Evolutionary conservation across 2,797 vertebrate species (phyloP).

Genomic region (Cyprinella venusta): DNA sequence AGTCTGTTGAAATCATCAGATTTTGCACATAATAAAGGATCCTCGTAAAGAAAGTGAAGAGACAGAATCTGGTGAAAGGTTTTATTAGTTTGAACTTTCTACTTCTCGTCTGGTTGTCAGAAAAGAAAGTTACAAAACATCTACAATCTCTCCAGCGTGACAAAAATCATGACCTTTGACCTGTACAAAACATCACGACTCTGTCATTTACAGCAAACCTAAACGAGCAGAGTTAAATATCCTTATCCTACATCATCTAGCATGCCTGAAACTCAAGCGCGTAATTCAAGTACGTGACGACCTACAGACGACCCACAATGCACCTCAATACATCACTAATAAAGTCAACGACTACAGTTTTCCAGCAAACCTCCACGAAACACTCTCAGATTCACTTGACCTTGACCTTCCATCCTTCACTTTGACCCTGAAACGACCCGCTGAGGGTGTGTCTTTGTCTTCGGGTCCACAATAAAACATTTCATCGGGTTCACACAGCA

Average conservation of each 20-base stretch:
- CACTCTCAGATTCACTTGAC: neutral
- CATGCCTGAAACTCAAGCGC: conserved; percentile 17
- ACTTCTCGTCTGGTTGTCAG: conserved; percentile 7
- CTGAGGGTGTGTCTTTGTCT: no score
- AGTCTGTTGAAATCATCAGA: neutral
- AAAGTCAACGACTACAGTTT: neutral
- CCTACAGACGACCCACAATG: neutral
- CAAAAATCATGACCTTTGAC: neutral
- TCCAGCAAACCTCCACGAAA: neutral
- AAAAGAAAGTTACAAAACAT: conserved; percentile 17
- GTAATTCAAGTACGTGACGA: conserved; percentile 44
- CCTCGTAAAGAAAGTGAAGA: neutral
- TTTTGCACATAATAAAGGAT: neutral
- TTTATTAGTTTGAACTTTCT: conserved; percentile 31
- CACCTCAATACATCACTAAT: conserved; percentile 26
- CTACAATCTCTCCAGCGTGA: conserved; percentile 9
- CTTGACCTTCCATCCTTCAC: neutral
- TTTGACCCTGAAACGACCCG: neutral
- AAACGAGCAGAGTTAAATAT: conserved; percentile 3
- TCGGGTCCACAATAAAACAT: neutral
- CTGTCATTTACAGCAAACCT: conserved; percentile 6
- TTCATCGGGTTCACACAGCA: neutral
- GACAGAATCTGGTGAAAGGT: neutral
- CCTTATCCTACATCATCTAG: conserved; percentile 5
- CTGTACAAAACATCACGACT: conserved; percentile 25